Evolutionary conservation across 2,888 invertebrate species (phyloP).

Genomic region (Melitaea athalia): DNA sequence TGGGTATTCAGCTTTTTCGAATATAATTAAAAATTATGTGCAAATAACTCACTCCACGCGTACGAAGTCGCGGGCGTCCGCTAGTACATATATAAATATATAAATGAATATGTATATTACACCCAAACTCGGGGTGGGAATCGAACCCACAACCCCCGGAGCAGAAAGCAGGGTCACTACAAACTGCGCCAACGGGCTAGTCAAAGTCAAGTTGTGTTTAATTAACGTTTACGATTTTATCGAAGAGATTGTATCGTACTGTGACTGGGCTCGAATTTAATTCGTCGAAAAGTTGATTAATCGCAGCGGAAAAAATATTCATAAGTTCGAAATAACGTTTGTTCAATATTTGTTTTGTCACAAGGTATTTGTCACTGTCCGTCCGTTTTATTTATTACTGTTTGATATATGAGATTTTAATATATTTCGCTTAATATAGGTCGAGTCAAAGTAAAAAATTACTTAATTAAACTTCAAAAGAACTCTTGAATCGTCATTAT

Average conservation of each 20-base stretch:
- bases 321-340: constrained; percentile 9
- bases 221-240: neutral
- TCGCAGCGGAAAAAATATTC: constrained; percentile 2
- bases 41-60: too few relatives aligned
- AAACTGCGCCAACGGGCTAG: too few relatives aligned
- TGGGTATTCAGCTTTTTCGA: too few relatives aligned
- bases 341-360: constrained; percentile 14
- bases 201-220: too few relatives aligned
- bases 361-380: constrained; percentile 8
- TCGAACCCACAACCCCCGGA: too few relatives aligned
- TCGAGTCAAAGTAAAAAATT: constrained; percentile 13
- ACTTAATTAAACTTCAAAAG: neutral
- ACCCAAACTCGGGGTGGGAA: too few relatives aligned
- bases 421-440: neutral
- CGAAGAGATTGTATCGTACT: neutral
- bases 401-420: neutral
- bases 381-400: constrained; percentile 7
- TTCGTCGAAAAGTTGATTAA: constrained; percentile 9
- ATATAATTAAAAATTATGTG: too few relatives aligned
- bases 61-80: too few relatives aligned
- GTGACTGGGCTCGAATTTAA: neutral
- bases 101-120: too few relatives aligned
- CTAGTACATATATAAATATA: too few relatives aligned
- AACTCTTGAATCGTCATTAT: too few relatives aligned
- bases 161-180: too few relatives aligned